These are phyloP conservation scores for Mareca strepera DNA, from an alignment of 2,797 vertebrate genomes.

Conservation along the genomic window DNA sequence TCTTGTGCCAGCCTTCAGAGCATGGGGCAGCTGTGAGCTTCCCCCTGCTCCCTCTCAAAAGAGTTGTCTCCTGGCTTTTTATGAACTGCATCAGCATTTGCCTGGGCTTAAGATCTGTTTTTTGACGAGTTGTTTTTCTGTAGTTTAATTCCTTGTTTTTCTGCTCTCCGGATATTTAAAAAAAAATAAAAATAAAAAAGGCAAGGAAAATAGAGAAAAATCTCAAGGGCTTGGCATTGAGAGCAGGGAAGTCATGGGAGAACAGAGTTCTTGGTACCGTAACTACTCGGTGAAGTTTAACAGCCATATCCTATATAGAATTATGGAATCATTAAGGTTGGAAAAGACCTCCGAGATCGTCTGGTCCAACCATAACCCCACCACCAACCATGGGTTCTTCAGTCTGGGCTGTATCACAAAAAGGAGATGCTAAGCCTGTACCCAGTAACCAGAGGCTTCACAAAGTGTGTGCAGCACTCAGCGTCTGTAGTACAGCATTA, in stretches of 20 bases:
- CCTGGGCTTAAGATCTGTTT: background rate
- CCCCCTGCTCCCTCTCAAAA: background rate
- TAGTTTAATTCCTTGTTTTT: background rate
- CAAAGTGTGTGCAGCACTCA: background rate
- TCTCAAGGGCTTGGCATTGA: background rate
- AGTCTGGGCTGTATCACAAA: background rate
- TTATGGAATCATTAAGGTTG: no score
- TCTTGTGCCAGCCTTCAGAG: background rate
- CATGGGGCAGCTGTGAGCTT: accelerated
- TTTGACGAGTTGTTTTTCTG: background rate
- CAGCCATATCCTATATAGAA: background rate
- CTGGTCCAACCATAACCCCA: no score
- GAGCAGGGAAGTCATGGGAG: accelerated
- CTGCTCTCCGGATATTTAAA: background rate
- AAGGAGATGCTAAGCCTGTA: background rate
- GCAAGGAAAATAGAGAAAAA: background rate
- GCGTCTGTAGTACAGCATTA: background rate
- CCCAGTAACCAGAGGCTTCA: background rate
- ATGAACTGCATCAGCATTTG: background rate
- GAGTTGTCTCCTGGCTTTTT: background rate
- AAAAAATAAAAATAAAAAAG: background rate
- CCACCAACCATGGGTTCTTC: background rate
- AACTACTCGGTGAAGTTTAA: background rate
- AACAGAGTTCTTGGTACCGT: background rate
- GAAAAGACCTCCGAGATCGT: no score